Conservation (phyloP, 2,888 invertebrate species). For the Copidosoma aretas region DNA sequence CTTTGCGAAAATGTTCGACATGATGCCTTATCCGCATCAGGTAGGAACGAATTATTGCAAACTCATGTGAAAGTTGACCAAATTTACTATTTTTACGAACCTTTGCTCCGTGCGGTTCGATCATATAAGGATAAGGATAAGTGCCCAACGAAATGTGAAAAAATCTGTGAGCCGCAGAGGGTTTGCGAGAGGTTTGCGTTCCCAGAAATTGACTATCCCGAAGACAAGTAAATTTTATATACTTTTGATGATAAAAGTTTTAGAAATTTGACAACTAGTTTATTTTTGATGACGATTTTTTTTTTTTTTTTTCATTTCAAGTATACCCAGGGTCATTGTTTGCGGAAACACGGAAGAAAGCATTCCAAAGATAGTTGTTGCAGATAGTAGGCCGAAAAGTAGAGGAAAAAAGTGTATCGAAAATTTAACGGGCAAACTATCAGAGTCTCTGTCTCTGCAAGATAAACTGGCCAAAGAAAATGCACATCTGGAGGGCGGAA, state of each 20-base stretch:
- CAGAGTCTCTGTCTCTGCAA: constrained; percentile 73
- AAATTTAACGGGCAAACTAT: constrained; percentile 66
- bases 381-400: constrained; percentile 60
- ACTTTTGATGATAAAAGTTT: not conserved
- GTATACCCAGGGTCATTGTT: constrained; percentile 65
- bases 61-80: not conserved
- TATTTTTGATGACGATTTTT: constrained; percentile 1
- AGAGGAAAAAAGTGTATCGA: constrained; percentile 49
- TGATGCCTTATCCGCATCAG: constrained; percentile 47
- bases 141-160: not conserved
- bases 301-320: constrained; percentile 31
- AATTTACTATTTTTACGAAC: not conserved
- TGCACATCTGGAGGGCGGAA: constrained; percentile 72
- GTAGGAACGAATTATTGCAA: constrained; percentile 20
- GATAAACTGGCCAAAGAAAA: constrained; percentile 73
- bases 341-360: constrained; percentile 65
- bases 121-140: not conserved
- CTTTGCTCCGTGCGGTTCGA: not conserved
- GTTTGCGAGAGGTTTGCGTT: constrained; percentile 48
- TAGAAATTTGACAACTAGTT: not conserved
- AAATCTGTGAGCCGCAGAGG: not conserved
- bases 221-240: constrained; percentile 51
- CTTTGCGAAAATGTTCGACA: constrained; percentile 51
- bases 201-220: constrained; percentile 52
- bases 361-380: constrained; percentile 67